Conservation (phyloP, 1,140 invertebrate species). For the Ceratina calcarata region DNA sequence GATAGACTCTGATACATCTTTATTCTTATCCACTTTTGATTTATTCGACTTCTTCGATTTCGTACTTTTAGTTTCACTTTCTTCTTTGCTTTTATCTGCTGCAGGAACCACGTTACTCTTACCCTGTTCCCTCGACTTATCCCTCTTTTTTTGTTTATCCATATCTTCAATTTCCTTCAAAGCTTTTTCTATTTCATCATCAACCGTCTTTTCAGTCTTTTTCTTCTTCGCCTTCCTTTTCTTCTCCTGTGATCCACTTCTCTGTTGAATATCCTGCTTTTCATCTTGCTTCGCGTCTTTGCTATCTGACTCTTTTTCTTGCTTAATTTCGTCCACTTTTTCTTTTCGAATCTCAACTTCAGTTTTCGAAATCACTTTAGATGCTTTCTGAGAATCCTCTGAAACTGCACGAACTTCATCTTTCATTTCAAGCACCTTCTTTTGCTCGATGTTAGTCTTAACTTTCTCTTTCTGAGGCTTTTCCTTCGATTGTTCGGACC, state of each 20-base stretch:
- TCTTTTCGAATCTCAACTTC: conserved; percentile 18
- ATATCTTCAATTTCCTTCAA: conserved; percentile 82
- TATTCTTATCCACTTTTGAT: conserved; percentile 12
- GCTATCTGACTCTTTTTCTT: background rate
- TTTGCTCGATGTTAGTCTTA: background rate
- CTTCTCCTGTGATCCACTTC: conserved; percentile 63
- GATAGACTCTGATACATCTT: conserved; percentile 22
- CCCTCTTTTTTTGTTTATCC: conserved; percentile 78
- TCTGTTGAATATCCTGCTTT: background rate
- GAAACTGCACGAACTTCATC: background rate
- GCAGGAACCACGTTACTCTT: conserved; percentile 30
- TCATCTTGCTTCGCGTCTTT: background rate
- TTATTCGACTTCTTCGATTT: conserved; percentile 34
- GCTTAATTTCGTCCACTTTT: conserved; percentile 7
- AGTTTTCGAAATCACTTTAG: background rate
- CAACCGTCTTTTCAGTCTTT: conserved; percentile 77
- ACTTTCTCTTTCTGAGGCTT: conserved; percentile 26
- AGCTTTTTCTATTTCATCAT: conserved; percentile 84
- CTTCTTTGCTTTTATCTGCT: conserved; percentile 27
- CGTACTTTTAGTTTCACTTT: conserved; percentile 29
- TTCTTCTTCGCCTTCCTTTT: conserved; percentile 78
- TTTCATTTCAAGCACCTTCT: conserved; percentile 12
- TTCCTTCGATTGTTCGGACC: conserved; percentile 27
- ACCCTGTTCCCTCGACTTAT: conserved; percentile 58
- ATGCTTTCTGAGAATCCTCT: background rate